Conservation (phyloP, 2,113 vertebrate genomes). For the Camarhynchus parvulus region DNA sequence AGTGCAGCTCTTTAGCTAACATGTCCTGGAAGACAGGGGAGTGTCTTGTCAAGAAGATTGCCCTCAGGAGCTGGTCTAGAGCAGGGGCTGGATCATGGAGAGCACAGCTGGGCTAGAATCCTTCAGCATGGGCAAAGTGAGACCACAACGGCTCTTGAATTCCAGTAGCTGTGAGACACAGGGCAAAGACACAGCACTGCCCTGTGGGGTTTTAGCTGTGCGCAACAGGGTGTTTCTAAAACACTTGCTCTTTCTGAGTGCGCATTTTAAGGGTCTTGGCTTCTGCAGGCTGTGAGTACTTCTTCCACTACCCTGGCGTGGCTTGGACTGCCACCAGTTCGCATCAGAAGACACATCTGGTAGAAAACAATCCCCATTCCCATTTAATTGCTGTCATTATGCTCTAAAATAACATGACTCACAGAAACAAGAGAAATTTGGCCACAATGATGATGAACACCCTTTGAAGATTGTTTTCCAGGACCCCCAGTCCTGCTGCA, state of each 20-base stretch:
- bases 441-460: background rate
- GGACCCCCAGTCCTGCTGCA: background rate
- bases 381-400: background rate
- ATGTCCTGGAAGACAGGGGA: rapidly evolving
- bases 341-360: background rate
- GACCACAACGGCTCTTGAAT: background rate
- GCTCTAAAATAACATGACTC: background rate
- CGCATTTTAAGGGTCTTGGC: background rate
- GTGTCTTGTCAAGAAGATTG: background rate
- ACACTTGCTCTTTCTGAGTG: background rate
- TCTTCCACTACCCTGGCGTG: rapidly evolving
- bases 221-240: background rate
- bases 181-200: background rate
- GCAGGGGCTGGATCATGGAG: background rate
- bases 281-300: rapidly evolving
- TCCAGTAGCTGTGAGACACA: background rate
- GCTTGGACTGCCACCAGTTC: background rate
- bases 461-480: background rate
- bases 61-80: background rate
- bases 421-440: background rate
- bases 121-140: background rate
- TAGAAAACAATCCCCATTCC: background rate
- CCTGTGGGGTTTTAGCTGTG: background rate
- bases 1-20: background rate
- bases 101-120: background rate